Evolutionary conservation across 2,888 invertebrate genomes (phyloP).

Genomic region (Drosophila fulvimacula): DNA sequence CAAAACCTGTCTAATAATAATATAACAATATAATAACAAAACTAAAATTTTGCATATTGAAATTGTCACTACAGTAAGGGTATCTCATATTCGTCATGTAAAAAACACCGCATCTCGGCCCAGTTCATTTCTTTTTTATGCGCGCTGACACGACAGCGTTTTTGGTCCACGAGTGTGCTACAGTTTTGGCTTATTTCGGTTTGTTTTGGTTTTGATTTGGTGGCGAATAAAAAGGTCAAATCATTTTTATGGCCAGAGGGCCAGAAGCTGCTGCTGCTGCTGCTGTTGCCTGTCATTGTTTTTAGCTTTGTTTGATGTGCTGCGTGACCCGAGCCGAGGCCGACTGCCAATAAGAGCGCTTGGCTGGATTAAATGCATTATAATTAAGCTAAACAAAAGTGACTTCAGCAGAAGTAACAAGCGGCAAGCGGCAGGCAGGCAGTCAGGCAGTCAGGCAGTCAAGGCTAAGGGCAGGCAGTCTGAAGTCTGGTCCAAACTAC

Average conservation of each 20-base stretch:
- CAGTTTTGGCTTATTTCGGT: slow-evolving; percentile 28
- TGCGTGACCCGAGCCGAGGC: slow-evolving; percentile 31
- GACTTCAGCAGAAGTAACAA: slow-evolving; percentile 34
- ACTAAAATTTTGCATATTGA: too few species aligned
- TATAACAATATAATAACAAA: too few species aligned
- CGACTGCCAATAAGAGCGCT: slow-evolving; percentile 26
- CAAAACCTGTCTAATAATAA: too few species aligned
- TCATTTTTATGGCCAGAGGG: slow-evolving; percentile 52
- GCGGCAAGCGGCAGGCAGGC: too few species aligned
- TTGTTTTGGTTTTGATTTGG: slow-evolving; percentile 18
- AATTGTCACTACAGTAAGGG: background rate
- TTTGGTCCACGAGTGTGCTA: slow-evolving; percentile 3
- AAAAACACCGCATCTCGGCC: background rate
- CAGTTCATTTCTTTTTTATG: slow-evolving; percentile 17
- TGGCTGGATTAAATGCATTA: slow-evolving; percentile 47
- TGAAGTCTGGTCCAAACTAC: slow-evolving; percentile 60
- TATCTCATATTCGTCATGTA: background rate
- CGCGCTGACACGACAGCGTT: slow-evolving; percentile 18
- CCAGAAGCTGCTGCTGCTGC: background rate
- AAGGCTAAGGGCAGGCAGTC: slow-evolving; percentile 64
- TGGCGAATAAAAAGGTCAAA: slow-evolving; percentile 56
- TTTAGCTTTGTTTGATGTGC: slow-evolving; percentile 35
- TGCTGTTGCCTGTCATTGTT: slow-evolving; percentile 25
- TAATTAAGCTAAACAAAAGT: slow-evolving; percentile 39
- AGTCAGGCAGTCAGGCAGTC: too few species aligned